These are phyloP conservation scores for Sturnira hondurensis DNA, from an alignment of 2,113 vertebrate genomes.

Conservation along the genomic window DNA sequence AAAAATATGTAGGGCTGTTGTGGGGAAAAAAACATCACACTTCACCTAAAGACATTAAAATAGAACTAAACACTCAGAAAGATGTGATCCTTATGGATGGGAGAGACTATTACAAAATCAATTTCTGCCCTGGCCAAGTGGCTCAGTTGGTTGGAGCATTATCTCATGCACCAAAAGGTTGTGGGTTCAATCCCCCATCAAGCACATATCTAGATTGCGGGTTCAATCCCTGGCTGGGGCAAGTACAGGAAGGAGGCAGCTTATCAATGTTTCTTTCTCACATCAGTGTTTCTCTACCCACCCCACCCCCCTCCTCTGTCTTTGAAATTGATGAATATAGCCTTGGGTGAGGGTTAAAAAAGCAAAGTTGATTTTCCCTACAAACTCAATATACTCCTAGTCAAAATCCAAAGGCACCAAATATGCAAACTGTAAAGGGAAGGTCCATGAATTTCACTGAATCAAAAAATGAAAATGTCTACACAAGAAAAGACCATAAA, in stretches of 20 bases:
- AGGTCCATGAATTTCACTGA: not conserved
- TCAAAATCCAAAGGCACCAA: not conserved
- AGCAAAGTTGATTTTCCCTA: not conserved
- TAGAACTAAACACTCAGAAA: not conserved
- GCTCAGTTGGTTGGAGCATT: too few relatives aligned
- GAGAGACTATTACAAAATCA: not conserved
- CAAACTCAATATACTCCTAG: not conserved
- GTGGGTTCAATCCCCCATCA: too few relatives aligned
- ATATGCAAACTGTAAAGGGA: not conserved
- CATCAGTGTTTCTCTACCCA: too few relatives aligned
- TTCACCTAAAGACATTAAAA: not conserved
- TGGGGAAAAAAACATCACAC: not conserved
- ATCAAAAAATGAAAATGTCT: not conserved
- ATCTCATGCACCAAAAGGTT: too few relatives aligned
- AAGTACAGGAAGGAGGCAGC: too few relatives aligned
- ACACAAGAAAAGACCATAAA: not conserved
- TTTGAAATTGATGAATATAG: too few relatives aligned
- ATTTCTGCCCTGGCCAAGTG: not conserved
- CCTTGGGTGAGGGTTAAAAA: too few relatives aligned
- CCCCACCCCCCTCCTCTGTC: too few relatives aligned
- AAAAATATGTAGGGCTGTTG: not conserved
- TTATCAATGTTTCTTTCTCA: too few relatives aligned
- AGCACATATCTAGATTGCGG: too few relatives aligned
- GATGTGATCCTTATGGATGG: not conserved
- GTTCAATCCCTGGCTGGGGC: too few relatives aligned